Evolutionary conservation across 1,140 invertebrate species (phyloP).

Genomic region (Argopecten irradians): DNA sequence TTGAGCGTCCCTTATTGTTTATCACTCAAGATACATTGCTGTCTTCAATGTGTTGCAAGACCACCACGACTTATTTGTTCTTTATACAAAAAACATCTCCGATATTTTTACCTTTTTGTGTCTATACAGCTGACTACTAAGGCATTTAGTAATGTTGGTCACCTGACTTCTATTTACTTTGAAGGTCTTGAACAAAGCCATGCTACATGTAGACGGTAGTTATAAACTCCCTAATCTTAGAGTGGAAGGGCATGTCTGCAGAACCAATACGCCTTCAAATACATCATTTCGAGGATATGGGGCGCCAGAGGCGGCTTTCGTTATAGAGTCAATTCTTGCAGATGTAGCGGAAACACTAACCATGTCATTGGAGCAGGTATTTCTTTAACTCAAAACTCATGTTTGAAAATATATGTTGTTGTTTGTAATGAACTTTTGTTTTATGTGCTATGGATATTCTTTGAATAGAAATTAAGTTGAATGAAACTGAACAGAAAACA

Average conservation of each 20-base stretch:
- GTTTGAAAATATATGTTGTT: too few species aligned
- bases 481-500: too few species aligned
- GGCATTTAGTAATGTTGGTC: too few species aligned
- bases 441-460: too few species aligned
- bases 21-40: neutral
- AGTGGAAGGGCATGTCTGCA: conserved; percentile 63
- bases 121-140: too few species aligned
- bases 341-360: conserved; percentile 59
- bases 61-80: neutral
- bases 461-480: too few species aligned
- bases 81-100: neutral
- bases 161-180: neutral
- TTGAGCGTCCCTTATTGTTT: neutral
- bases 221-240: conserved; percentile 68
- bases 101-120: conserved; percentile 49
- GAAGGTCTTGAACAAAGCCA: conserved; percentile 46
- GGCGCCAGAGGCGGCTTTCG: conserved; percentile 68
- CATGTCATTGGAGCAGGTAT: conserved; percentile 40
- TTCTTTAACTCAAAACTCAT: neutral
- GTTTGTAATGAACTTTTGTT: too few species aligned
- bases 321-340: conserved; percentile 66
- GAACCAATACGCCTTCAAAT: conserved; percentile 73
- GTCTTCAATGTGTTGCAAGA: neutral
- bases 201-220: conserved; percentile 53
- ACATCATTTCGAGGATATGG: conserved; percentile 76